Conservation (phyloP, 2,797 vertebrate species). For the Buphagus erythrorhynchus region DNA sequence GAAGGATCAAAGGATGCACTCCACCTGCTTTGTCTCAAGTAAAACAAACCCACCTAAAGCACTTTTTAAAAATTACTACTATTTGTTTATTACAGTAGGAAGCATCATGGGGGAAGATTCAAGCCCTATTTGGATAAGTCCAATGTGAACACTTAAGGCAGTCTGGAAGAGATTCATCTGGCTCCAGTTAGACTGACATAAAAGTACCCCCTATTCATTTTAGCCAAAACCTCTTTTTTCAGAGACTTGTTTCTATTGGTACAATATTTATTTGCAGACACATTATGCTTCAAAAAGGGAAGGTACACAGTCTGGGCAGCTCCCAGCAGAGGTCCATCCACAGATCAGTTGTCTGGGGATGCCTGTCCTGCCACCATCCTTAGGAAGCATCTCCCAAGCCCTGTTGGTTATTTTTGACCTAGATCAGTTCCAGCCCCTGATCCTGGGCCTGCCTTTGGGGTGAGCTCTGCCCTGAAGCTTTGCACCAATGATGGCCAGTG, state of each 20-base stretch:
- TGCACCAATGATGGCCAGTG: neutral
- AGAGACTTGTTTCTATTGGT: neutral
- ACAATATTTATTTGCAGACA: neutral
- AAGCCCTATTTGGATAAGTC: neutral
- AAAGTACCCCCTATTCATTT: neutral
- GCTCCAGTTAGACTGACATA: neutral
- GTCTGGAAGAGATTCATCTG: neutral
- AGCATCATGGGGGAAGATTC: neutral
- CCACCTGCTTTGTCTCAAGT: neutral
- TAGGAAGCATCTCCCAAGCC: neutral
- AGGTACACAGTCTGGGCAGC: neutral
- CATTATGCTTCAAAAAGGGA: neutral
- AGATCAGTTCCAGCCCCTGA: neutral
- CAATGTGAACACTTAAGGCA: neutral
- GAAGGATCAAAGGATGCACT: slow-evolving; percentile 1
- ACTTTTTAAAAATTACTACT: neutral
- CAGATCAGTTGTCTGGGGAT: neutral
- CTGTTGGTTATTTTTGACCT: fast-evolving
- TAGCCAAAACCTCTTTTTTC: neutral
- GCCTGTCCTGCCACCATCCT: neutral
- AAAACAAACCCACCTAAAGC: slow-evolving; percentile 1
- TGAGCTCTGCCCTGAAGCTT: neutral
- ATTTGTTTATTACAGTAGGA: neutral
- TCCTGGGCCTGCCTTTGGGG: fast-evolving
- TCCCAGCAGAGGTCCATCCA: neutral